Conservation (phyloP, 2,888 invertebrate species). For the Papilio protenor region DNA sequence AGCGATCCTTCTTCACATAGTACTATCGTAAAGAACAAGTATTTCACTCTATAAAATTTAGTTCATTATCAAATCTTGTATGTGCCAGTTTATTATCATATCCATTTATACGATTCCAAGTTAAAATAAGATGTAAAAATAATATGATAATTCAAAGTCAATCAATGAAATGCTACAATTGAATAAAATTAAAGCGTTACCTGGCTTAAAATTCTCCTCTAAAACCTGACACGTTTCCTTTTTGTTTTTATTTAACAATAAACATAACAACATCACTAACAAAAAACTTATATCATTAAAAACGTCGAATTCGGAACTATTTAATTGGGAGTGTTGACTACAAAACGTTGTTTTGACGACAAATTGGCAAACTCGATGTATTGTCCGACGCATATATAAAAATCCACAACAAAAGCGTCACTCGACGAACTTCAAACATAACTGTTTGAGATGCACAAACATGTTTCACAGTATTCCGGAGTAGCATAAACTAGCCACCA, state of each 20-base stretch:
- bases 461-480: conserved; percentile 6
- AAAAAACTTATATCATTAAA: neutral
- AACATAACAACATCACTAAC: neutral
- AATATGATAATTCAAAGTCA: neutral
- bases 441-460: conserved; percentile 9
- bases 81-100: neutral
- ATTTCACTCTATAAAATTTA: neutral
- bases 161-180: neutral
- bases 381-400: neutral
- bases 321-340: neutral
- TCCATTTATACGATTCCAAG: neutral
- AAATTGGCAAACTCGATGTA: neutral
- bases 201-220: neutral
- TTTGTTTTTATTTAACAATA: neutral
- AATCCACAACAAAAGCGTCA: conserved; percentile 8
- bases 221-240: neutral
- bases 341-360: neutral
- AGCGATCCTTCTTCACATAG: neutral
- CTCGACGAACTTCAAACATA: conserved; percentile 3
- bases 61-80: neutral
- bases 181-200: neutral
- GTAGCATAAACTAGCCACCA: neutral
- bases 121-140: neutral
- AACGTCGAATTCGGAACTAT: neutral
- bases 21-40: neutral